Conservation (phyloP, 2,113 vertebrate genomes). For the Halcyon malimbica region DNA sequence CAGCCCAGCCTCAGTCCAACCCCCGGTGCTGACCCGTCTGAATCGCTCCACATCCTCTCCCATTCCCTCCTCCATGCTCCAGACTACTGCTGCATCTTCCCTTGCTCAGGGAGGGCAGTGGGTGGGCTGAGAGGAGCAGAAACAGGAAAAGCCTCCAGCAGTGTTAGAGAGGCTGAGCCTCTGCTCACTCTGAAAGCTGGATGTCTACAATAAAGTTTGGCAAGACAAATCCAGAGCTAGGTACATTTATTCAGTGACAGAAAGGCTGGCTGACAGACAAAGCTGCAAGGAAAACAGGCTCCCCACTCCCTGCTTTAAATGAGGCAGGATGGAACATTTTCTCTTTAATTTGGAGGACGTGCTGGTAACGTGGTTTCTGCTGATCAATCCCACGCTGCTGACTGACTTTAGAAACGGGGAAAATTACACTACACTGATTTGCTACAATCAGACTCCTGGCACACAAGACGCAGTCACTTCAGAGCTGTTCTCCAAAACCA, state of each 20-base stretch:
- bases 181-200: not conserved
- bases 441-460: not conserved
- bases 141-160: not conserved
- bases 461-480: not conserved
- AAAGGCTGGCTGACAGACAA: not conserved
- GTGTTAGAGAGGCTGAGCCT: not conserved
- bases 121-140: not conserved
- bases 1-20: not conserved
- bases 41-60: not conserved
- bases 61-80: not conserved
- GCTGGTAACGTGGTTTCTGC: not conserved
- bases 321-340: not conserved
- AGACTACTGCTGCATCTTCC: too few species aligned
- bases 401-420: not conserved
- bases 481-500: not conserved
- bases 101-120: not conserved
- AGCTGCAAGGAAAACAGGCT: not conserved
- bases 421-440: too few species aligned
- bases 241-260: too few species aligned
- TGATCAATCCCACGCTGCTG: not conserved
- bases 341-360: not conserved
- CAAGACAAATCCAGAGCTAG: not conserved
- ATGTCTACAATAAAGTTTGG: not conserved
- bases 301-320: not conserved
- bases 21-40: rapidly evolving